These are phyloP conservation scores for Petrophora chlorosata DNA, from an alignment of 2,888 invertebrate genomes.

Conservation along the genomic window DNA sequence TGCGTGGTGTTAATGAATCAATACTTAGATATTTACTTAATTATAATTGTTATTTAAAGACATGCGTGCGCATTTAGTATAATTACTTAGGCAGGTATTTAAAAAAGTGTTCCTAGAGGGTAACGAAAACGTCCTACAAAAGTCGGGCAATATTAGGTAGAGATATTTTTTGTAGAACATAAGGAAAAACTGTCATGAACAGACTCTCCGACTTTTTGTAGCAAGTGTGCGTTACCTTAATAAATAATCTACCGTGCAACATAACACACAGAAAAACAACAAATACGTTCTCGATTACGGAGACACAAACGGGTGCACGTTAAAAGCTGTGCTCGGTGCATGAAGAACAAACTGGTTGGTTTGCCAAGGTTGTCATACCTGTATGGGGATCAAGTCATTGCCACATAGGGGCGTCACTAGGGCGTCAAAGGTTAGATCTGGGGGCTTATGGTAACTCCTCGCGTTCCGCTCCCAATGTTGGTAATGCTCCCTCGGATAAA, in stretches of 20 bases:
- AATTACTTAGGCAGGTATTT: constrained; percentile 8
- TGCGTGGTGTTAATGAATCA: constrained; percentile 24
- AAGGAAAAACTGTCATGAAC: neutral
- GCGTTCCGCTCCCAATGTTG: constrained; percentile 88
- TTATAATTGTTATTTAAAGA: constrained; percentile 25
- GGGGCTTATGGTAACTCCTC: constrained; percentile 83
- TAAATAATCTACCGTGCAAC: constrained; percentile 65
- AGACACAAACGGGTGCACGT: constrained; percentile 65
- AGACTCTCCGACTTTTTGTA: constrained; percentile 2
- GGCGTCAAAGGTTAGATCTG: constrained; percentile 81
- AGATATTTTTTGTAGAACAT: no score
- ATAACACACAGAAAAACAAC: constrained; percentile 52
- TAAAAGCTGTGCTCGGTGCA: constrained; percentile 76
- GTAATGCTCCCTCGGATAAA: constrained; percentile 85
- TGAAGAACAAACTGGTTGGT: constrained; percentile 64
- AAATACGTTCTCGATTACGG: constrained; percentile 52
- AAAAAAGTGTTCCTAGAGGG: neutral
- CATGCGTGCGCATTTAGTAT: constrained; percentile 39
- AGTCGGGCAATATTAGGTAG: no score
- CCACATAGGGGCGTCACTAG: constrained; percentile 77
- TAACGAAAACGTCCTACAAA: neutral
- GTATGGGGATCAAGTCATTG: constrained; percentile 81
- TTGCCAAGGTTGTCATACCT: constrained; percentile 78
- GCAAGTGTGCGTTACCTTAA: constrained; percentile 6
- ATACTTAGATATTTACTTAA: constrained; percentile 22